These are phyloP conservation scores for Anagrus nilaparvatae DNA, from an alignment of 1,140 invertebrate species.

Conservation along the genomic window DNA sequence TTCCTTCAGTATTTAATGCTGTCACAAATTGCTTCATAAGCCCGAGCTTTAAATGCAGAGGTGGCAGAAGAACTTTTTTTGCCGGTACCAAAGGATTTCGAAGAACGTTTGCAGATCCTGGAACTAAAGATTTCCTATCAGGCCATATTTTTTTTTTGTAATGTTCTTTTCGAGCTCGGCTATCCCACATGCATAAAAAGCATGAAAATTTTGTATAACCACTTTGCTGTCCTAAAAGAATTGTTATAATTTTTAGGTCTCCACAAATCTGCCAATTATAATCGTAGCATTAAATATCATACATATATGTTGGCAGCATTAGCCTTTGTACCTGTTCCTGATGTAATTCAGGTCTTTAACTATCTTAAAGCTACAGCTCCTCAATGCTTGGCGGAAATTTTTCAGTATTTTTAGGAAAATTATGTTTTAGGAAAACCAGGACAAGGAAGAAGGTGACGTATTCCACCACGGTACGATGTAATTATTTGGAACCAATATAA, in stretches of 20 bases:
- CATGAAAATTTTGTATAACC: conserved; percentile 11
- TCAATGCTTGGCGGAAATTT: too few relatives aligned
- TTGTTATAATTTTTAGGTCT: conserved; percentile 15
- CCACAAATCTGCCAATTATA: conserved; percentile 13
- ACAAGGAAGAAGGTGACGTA: too few relatives aligned
- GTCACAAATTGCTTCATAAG: background rate
- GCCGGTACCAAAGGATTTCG: background rate
- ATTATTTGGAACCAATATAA: too few relatives aligned
- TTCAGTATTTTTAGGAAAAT: too few relatives aligned
- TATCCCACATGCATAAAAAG: conserved; percentile 15
- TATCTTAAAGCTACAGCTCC: too few relatives aligned
- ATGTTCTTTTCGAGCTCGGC: conserved; percentile 8
- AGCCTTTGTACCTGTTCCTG: too few relatives aligned
- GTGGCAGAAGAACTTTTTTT: conserved; percentile 2
- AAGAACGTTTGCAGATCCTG: background rate
- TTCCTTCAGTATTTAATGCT: background rate
- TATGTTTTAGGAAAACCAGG: too few relatives aligned
- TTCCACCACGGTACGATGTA: too few relatives aligned
- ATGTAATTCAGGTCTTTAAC: too few relatives aligned
- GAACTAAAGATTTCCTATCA: background rate
- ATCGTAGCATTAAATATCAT: conserved; percentile 8
- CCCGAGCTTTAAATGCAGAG: conserved; percentile 1
- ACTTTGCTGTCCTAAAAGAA: conserved; percentile 12
- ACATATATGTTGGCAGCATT: too few relatives aligned
- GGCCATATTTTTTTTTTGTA: conserved; percentile 10